Percentiles rank a stretch among this genome's conserved stretches.
Conservation (phyloP, 2,797 vertebrate species). For the Benthosema pterotum region DNA sequence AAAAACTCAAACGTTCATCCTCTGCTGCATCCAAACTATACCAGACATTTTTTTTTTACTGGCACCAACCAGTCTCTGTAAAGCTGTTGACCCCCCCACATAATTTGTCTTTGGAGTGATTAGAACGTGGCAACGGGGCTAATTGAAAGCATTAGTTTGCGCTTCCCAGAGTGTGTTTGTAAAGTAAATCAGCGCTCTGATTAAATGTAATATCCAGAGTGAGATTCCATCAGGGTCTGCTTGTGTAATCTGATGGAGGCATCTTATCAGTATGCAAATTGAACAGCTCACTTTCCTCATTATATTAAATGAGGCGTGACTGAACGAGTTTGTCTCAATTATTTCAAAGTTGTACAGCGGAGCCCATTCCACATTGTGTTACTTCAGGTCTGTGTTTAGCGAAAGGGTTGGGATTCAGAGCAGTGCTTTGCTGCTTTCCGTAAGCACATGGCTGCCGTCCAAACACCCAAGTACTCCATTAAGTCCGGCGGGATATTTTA, state of each 20-base stretch:
- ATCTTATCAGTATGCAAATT: constrained; percentile 77
- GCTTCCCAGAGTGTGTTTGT: constrained; percentile 78
- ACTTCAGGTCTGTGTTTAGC: constrained; percentile 53
- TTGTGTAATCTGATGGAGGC: constrained; percentile 59
- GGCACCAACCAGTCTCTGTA: constrained; percentile 53
- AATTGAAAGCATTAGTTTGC: constrained; percentile 75
- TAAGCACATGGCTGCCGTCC: no score
- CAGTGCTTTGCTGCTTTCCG: neutral
- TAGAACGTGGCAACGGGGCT: constrained; percentile 72
- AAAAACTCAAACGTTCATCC: constrained; percentile 6
- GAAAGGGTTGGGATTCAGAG: constrained; percentile 35
- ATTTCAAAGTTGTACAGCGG: constrained; percentile 63
- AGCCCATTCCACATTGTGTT: constrained; percentile 47
- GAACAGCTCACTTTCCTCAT: constrained; percentile 75
- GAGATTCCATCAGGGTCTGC: constrained; percentile 55
- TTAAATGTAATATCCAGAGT: constrained; percentile 75
- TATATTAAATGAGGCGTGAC: constrained; percentile 76
- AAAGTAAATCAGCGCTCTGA: constrained; percentile 79
- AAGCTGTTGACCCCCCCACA: constrained; percentile 64
- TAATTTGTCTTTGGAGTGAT: constrained; percentile 77
- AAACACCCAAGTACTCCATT: no score
- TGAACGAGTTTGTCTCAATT: constrained; percentile 78
- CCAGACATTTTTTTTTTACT: constrained; percentile 15
- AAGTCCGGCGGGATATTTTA: no score
- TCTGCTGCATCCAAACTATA: neutral